phyloP scores from a whole-genome alignment of 2,888 invertebrate species.

The Drosophila neonasuta region DNA sequence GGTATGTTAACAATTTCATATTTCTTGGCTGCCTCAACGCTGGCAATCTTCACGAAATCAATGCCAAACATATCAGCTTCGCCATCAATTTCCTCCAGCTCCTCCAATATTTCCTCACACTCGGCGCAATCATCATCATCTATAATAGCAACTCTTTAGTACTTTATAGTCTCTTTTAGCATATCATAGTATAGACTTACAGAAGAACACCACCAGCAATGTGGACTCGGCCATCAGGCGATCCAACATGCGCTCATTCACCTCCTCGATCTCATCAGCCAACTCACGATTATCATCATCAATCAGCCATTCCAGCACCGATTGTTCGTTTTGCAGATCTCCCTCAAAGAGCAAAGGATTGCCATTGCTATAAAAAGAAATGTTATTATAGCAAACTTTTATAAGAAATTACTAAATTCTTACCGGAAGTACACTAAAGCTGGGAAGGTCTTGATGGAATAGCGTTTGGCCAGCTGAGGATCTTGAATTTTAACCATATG shows the following conservation, averaged over 20 bases:
- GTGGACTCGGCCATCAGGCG: slow-evolving; percentile 92
- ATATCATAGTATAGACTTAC: slow-evolving; percentile 84
- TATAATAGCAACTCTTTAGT: slow-evolving; percentile 64
- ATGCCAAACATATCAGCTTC: slow-evolving; percentile 97
- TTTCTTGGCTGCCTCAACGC: slow-evolving; percentile 90
- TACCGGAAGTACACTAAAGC: slow-evolving; percentile 95
- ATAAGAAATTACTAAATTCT: slow-evolving; percentile 1
- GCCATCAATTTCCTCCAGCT: slow-evolving; percentile 96
- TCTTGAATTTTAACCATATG: slow-evolving; percentile 97
- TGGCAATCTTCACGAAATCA: slow-evolving; percentile 95
- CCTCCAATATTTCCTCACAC: slow-evolving; percentile 94
- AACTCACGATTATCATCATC: slow-evolving; percentile 96
- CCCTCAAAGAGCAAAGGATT: slow-evolving; percentile 95
- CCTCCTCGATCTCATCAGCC: slow-evolving; percentile 96
- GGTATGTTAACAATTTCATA: slow-evolving; percentile 93
- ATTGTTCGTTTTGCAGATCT: slow-evolving; percentile 95
- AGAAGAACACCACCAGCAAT: slow-evolving; percentile 94
- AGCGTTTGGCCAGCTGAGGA: slow-evolving; percentile 93
- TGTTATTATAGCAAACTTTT: slow-evolving; percentile 34
- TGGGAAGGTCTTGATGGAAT: slow-evolving; percentile 96
- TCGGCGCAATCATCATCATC: slow-evolving; percentile 95
- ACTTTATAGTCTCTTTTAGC: accelerated
- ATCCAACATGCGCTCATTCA: slow-evolving; percentile 94
- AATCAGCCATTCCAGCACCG: slow-evolving; percentile 94
- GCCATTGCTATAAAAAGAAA: slow-evolving; percentile 86